phyloP scores from a whole-genome alignment of 2,888 invertebrate species.

The Eupeodes luniger region DNA sequence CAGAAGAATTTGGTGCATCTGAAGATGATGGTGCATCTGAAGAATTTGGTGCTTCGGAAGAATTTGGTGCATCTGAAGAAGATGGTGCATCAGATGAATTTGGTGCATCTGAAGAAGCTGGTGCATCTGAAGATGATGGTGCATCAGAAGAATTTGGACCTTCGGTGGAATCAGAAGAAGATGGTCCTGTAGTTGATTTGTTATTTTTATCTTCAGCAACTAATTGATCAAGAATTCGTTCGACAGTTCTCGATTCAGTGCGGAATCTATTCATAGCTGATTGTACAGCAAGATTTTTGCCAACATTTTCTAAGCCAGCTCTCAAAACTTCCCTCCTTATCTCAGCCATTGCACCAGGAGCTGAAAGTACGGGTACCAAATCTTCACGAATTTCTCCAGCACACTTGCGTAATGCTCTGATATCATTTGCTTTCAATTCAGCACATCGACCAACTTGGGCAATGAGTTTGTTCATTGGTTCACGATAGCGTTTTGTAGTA shows the following conservation, averaged over 20 bases:
- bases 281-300: slow-evolving; percentile 21
- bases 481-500: slow-evolving; percentile 15
- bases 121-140: not conserved
- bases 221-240: slow-evolving; percentile 11
- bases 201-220: slow-evolving; percentile 17
- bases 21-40: too few relatives aligned
- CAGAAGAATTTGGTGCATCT: not conserved
- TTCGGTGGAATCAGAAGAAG: not conserved
- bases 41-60: not conserved
- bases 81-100: not conserved
- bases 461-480: slow-evolving; percentile 48
- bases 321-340: slow-evolving; percentile 17
- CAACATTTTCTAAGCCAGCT: slow-evolving; percentile 16
- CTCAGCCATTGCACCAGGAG: slow-evolving; percentile 8
- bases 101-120: slow-evolving; percentile 7
- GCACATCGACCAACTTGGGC: slow-evolving; percentile 34
- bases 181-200: not conserved
- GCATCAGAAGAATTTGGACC: not conserved
- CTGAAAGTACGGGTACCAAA: slow-evolving; percentile 7
- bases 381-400: slow-evolving; percentile 1
- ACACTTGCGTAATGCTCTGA: not conserved
- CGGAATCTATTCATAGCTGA: slow-evolving; percentile 18
- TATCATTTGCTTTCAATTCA: not conserved
- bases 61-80: not conserved
- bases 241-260: not conserved